Evolutionary conservation across 2,797 vertebrate genomes (phyloP), one percentile per base, ranked within the genome.

Genomic region (Orientallactaga sibirica): DNA sequence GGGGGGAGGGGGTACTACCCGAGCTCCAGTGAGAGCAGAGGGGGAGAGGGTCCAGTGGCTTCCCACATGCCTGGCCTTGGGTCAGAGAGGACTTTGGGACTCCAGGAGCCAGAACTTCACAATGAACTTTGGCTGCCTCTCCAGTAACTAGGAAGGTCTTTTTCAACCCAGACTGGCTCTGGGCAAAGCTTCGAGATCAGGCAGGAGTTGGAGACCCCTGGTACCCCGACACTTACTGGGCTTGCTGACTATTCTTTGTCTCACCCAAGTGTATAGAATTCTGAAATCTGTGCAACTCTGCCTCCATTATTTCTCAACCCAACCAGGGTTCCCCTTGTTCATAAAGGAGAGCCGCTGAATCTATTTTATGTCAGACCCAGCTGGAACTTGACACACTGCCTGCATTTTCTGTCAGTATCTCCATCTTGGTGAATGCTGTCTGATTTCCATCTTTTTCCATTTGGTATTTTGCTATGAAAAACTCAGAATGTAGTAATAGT

Each of bases 401-500:
- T 33, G 71, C 68, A 83, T 86, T 86, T 86, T 79, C 89, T 12
- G 81, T 92, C 90, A 64, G 2, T 75, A 33, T 70, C 81, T 87
- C 62, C 61, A 74, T 66, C 80, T 92, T 80, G 77, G n/a, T 77
- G 64, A 92, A 52, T 18, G 37, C 55, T 88, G 92, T 90, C 77
- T 90, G 81, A 71, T 86, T 82, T 76, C 85, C 78, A 37, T 70
- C 11, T 88, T 78, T 92, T 80, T 55, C 75, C 74, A 61, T 62
- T 86, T 85, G 58, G 19, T 88, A 55, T 91, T 91, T 86, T 90
- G 61, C 80, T 91, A 71, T 83, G 90, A 83, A 86, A 48, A 90
- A 85, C 74, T 86, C 48, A 73, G 37, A 90, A 73, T 85, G 43
- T 29, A 74, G 75, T 88, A 61, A 70, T 93, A 85, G 43, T 73